A percentile compares a stretch with the other conserved stretches of the same genome.
Conservation (phyloP, 2,113 vertebrate genomes). For the Barnardius zonarius region DNA sequence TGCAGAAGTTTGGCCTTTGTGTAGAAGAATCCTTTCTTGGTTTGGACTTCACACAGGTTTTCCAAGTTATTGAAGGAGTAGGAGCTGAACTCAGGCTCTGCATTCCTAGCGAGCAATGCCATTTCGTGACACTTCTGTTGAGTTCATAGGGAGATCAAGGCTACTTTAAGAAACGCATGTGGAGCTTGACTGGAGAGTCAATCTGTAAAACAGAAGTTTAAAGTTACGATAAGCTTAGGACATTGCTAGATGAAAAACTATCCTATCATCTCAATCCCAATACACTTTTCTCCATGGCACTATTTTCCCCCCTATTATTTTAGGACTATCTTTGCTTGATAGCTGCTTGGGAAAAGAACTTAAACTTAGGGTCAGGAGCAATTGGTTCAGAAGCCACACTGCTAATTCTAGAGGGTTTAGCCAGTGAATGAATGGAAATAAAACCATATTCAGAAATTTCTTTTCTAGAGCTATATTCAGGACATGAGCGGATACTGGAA, state of each 20-base stretch:
- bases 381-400: background rate
- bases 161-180: background rate
- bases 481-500: background rate
- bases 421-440: background rate
- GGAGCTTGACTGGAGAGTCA: background rate
- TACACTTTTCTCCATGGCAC: background rate
- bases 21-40: conserved; percentile 87
- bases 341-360: background rate
- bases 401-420: background rate
- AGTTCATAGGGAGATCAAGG: conserved; percentile 12
- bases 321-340: background rate
- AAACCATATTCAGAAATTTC: background rate
- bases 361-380: background rate
- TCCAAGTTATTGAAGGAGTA: conserved; percentile 80
- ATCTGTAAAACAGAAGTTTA: background rate
- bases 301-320: background rate
- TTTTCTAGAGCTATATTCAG: background rate
- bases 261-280: background rate
- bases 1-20: conserved; percentile 82
- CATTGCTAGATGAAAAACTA: background rate
- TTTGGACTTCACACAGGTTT: conserved; percentile 77
- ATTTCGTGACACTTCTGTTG: conserved; percentile 82
- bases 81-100: conserved; percentile 81
- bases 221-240: background rate
- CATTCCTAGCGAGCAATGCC: conserved; percentile 83